Conservation (phyloP, 2,888 invertebrate species). For the Eudasyphora cyanicolor region DNA sequence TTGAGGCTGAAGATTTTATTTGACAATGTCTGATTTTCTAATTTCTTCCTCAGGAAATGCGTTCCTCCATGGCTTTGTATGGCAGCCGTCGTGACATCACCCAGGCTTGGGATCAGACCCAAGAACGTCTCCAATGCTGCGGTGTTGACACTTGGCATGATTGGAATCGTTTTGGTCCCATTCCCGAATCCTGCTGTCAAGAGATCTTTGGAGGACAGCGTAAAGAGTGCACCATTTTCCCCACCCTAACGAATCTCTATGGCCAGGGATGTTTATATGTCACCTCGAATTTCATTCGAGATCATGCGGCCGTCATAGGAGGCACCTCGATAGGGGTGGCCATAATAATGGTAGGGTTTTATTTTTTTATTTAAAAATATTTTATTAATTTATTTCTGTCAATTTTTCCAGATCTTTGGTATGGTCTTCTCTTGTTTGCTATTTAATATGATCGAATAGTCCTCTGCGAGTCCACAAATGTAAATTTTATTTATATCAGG, state of each 20-base stretch:
- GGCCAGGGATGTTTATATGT: slow-evolving; percentile 88
- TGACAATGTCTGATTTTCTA: not conserved
- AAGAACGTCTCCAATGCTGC: slow-evolving; percentile 91
- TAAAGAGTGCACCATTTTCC: slow-evolving; percentile 77
- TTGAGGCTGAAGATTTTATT: not conserved
- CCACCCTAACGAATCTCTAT: slow-evolving; percentile 80
- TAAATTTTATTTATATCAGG: not conserved
- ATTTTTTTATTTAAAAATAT: not conserved
- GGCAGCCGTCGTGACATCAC: slow-evolving; percentile 86
- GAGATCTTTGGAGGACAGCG: slow-evolving; percentile 82
- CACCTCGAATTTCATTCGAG: slow-evolving; percentile 86
- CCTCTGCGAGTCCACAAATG: not conserved
- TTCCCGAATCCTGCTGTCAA: slow-evolving; percentile 90
- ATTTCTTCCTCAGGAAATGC: slow-evolving; percentile 83
- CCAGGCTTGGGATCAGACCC: slow-evolving; percentile 93
- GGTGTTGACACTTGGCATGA: slow-evolving; percentile 88
- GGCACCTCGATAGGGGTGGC: slow-evolving; percentile 91
- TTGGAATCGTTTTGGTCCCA: slow-evolving; percentile 87
- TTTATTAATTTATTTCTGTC: slow-evolving; percentile 66
- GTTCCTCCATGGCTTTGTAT: slow-evolving; percentile 87
- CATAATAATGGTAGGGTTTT: slow-evolving; percentile 87
- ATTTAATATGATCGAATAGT: slow-evolving; percentile 90
- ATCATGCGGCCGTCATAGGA: slow-evolving; percentile 90
- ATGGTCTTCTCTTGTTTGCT: slow-evolving; percentile 91
- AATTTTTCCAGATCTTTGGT: slow-evolving; percentile 87